Evolutionary conservation across 2,888 invertebrate species (phyloP), one percentile per base, ranked within the genome.

Genomic region (Lamellibrachia columna): DNA sequence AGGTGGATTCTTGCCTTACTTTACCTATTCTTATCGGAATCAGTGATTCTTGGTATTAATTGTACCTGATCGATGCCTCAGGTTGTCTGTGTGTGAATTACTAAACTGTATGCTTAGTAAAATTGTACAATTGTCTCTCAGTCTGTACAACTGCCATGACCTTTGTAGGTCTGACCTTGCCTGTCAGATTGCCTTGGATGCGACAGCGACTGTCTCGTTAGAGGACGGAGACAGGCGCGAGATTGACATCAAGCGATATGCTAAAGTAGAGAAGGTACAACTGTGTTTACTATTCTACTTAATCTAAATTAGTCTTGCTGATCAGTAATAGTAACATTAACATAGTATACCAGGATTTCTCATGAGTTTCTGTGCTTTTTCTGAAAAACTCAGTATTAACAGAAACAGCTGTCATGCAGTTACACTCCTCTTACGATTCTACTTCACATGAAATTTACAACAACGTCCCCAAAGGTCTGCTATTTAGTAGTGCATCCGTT

Each of bases 161-260:
- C 6, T 75, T 55, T 75, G 22, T 92, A 96, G 96, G 96, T 98
- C 98, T 0, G 98, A 99, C 95, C 97, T 99, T 94, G 99, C 99
- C 4, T 99, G 99, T 91, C 98, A 98, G 94, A 99, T 99, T 95
- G 99, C 99, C 1, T 97, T 99, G 92, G 98, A 99, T 95, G 99
- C 99, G 6, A 99, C 99, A 58, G 97, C 98, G 95, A 99, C 98
- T 0, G 99, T 99, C 92, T 97, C 98, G 94, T 96, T 98, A 90
- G 98, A 98, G 94, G 98, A 99, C 94, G 94, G 96, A 94, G 99
- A 99, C 40, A 97, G 98, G 94, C 97, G 98, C 94, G 99, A 99
- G 96, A 99, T 99, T 95, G 99, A 99, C 96, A 99, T 99, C 94
- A 99, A 99, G 96, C 98, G 99, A 97, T 99, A 99, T 96, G 99